These are phyloP conservation scores for Gambusia affinis DNA, from an alignment of 2,113 vertebrate species.

Conservation along the genomic window DNA sequence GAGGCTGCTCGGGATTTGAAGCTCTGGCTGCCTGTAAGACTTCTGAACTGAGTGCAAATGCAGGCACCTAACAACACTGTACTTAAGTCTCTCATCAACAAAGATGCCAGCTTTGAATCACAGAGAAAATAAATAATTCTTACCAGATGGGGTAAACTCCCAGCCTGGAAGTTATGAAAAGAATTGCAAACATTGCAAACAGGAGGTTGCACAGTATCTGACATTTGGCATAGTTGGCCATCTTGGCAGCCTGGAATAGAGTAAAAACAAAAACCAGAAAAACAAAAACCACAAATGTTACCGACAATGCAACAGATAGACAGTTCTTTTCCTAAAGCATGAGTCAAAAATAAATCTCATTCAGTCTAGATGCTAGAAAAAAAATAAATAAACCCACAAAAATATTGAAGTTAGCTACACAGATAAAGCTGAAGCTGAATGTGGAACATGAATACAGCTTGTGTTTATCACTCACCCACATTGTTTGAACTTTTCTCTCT, in stretches of 20 bases:
- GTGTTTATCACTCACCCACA: not conserved
- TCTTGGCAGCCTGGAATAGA: conserved; percentile 90
- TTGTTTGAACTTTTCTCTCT: not conserved
- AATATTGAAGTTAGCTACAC: no score
- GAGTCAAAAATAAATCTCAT: not conserved
- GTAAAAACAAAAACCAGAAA: conserved; percentile 33
- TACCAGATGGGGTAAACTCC: conserved; percentile 94
- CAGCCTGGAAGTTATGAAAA: conserved; percentile 95
- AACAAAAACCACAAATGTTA: no score
- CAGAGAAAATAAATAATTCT: conserved; percentile 68
- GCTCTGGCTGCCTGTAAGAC: not conserved
- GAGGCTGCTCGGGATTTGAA: not conserved
- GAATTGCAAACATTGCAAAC: conserved; percentile 92
- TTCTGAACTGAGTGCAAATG: conserved; percentile 19
- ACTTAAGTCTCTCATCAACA: conserved; percentile 4
- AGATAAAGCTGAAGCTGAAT: no score
- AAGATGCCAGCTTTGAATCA: conserved; percentile 9
- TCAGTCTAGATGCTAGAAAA: not conserved
- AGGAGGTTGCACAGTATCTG: conserved; percentile 96
- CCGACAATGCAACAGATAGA: no score
- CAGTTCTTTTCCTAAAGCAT: not conserved
- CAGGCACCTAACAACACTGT: conserved; percentile 6
- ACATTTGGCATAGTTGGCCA: conserved; percentile 98
- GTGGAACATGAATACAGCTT: not conserved
- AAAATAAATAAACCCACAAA: no score